Evolutionary conservation across 2,113 vertebrate species (phyloP).

Genomic region (Mixornis gularis): DNA sequence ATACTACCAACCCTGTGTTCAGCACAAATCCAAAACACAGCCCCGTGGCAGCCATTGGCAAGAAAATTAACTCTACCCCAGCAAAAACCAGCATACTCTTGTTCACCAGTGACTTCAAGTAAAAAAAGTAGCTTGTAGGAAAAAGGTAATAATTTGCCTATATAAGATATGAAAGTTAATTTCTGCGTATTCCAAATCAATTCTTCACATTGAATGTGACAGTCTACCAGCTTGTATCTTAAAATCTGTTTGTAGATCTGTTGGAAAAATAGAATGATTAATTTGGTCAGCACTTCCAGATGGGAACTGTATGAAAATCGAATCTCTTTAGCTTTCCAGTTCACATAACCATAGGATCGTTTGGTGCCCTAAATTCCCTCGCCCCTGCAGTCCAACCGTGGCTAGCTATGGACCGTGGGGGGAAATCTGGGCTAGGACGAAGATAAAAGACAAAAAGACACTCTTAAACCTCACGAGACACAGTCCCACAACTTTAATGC

Average conservation of each 20-base stretch:
- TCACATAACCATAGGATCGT: background rate
- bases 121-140: background rate
- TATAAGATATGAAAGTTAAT: background rate
- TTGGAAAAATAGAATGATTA: background rate
- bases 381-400: too few species aligned
- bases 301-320: background rate
- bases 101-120: background rate
- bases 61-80: background rate
- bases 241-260: background rate
- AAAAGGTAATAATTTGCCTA: background rate
- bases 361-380: background rate
- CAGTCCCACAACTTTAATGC: too few species aligned
- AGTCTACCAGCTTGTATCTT: background rate
- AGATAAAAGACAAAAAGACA: too few species aligned
- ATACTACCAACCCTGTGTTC: background rate
- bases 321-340: background rate
- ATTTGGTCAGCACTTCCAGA: background rate
- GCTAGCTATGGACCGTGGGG: too few species aligned
- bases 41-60: background rate
- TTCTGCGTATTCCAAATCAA: background rate
- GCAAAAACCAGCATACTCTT: background rate
- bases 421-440: too few species aligned
- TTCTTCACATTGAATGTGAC: background rate
- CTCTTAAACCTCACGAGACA: too few species aligned
- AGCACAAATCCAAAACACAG: background rate